These are phyloP conservation scores for Latrodectus geometricus DNA, from an alignment of 1,140 invertebrate species.

Conservation along the genomic window DNA sequence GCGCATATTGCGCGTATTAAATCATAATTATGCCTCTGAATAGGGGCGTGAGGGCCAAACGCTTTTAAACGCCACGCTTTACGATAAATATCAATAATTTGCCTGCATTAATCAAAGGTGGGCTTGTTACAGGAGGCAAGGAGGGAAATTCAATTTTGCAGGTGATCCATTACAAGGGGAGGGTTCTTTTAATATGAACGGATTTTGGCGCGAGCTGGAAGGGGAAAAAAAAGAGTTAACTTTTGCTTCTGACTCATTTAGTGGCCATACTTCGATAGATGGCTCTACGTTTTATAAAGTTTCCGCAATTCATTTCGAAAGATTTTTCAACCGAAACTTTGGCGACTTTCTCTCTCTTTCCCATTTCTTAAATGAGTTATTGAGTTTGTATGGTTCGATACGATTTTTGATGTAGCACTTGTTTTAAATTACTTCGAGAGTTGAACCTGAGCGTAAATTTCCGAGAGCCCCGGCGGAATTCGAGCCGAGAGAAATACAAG, in stretches of 20 bases:
- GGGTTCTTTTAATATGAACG: constrained; percentile 59
- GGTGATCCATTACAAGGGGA: constrained; percentile 50
- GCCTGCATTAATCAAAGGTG: constrained; percentile 51
- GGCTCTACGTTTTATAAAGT: constrained; percentile 53
- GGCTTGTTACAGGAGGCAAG: constrained; percentile 30
- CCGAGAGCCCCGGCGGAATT: not conserved
- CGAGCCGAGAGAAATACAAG: not conserved
- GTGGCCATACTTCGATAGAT: constrained; percentile 12
- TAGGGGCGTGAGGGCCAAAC: constrained; percentile 29
- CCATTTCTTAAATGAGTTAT: constrained; percentile 30
- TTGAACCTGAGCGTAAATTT: not conserved
- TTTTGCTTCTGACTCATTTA: constrained; percentile 46
- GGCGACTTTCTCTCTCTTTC: constrained; percentile 1
- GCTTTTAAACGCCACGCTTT: constrained; percentile 45
- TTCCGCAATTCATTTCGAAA: constrained; percentile 41
- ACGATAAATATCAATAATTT: constrained; percentile 60
- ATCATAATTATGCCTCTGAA: constrained; percentile 51
- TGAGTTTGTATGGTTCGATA: not conserved
- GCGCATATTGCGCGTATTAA: constrained; percentile 55
- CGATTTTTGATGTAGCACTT: constrained; percentile 7
- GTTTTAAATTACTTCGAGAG: constrained; percentile 14
- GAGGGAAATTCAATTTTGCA: constrained; percentile 54
- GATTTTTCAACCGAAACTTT: constrained; percentile 28
- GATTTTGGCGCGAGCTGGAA: constrained; percentile 12
- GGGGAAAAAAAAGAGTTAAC: constrained; percentile 1